phyloP scores from a whole-genome alignment of 2,888 invertebrate species.

The Nemapogon koenigi region DNA sequence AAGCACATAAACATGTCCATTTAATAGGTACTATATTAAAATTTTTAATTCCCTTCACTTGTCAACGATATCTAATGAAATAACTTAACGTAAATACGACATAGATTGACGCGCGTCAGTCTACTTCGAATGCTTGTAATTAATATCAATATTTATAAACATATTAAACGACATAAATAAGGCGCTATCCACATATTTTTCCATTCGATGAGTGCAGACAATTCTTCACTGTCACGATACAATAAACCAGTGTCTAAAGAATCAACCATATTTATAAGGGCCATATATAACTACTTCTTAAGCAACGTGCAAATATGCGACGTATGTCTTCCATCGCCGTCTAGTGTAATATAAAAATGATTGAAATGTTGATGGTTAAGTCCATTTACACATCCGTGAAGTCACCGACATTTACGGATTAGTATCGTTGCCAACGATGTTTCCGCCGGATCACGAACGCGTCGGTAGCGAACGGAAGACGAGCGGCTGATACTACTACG shows the following conservation, averaged over 20 bases:
- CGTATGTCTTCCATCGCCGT: conserved; percentile 2
- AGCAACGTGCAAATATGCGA: not conserved
- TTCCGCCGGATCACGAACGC: too few relatives aligned
- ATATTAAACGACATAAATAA: conserved; percentile 33
- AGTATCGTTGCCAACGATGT: too few relatives aligned
- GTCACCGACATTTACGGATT: too few relatives aligned
- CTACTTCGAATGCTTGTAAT: conserved; percentile 23
- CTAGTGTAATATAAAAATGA: conserved; percentile 8
- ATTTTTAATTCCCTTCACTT: too few relatives aligned
- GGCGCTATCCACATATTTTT: conserved; percentile 25
- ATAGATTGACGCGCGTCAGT: conserved; percentile 23
- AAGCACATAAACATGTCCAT: too few relatives aligned
- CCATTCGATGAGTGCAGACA: conserved; percentile 24
- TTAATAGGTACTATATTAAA: too few relatives aligned
- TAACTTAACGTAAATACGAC: too few relatives aligned
- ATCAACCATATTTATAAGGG: conserved; percentile 7
- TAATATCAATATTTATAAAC: conserved; percentile 42
- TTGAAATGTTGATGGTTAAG: conserved; percentile 4
- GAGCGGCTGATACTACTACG: too few relatives aligned
- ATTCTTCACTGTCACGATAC: conserved; percentile 20
- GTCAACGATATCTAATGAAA: too few relatives aligned
- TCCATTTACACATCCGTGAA: too few relatives aligned
- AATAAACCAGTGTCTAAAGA: conserved; percentile 10
- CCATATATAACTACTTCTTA: too few relatives aligned
- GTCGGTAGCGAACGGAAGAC: too few relatives aligned